Evolutionary conservation across 1,140 invertebrate genomes (phyloP), one percentile per base, ranked within the genome.

Genomic region (Triops cancriformis): DNA sequence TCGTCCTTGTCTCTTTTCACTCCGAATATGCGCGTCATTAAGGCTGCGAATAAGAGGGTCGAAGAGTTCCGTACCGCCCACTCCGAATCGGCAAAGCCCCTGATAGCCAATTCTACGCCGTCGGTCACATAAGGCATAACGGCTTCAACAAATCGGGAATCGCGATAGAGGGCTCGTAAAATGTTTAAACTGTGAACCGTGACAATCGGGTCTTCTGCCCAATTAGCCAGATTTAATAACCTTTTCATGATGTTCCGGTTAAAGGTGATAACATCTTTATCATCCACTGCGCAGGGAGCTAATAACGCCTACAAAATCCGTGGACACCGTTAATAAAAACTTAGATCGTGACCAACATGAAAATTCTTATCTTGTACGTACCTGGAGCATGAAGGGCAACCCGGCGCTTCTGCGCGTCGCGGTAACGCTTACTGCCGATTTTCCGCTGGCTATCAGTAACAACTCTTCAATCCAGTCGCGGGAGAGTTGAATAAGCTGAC

Each of bases 61-160:
- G 94, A 90, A 0, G 94, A 91, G 85, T 98, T 98, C 76, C 94
- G 87, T 84, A 94, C 93, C 76, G 90, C 88, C 95, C 95, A 98
- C 1, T 88, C 88, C 73, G 85, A 83, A 18, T 89, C 90, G 77
- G 90, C 89, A 80, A 95, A 94, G 73, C 92, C 92, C 18, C 83
- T 84, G 27, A 98, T 87, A 10, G 94, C 91, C 11, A 90, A 87
- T 80, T 89, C 87, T 1, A 97, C 85, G 76, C 90, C 93, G 74
- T 89, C 85, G 2, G 89, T 88, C 23, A 95, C 88, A 85, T 91
- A 95, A 11, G 89, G 86, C 72, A 88, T 88, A 0, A 94, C 89
- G 78, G 88, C 84, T 78, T 94, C 92, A 28, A 90, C 89, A 12
- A 98, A 85, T 77, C 90, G 87, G 37, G 90, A 89, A 84, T 96